Evolutionary conservation across 2,113 vertebrate genomes (phyloP), one percentile per base, ranked within the genome.

Genomic region (Lepus timidus): DNA sequence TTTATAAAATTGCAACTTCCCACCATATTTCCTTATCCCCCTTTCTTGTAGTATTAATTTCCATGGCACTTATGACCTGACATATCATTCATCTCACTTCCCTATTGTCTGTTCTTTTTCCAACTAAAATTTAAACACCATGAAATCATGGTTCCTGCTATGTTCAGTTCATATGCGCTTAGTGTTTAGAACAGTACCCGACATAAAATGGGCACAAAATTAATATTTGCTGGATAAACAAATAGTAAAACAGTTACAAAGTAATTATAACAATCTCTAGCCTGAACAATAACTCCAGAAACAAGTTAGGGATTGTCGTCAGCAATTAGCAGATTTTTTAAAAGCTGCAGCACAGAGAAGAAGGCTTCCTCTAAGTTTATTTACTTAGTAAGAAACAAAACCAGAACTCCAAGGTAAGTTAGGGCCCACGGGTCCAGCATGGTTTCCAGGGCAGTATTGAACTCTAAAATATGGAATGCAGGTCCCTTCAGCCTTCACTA

Each of bases 21-120:
- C 22, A 49, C 25, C 29, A 68, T 36, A 29, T 52, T 39, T 6
- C 22, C 23, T 44, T 82, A 36, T 44, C 3, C 12, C 4, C 9
- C 11, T 70, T 78, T 92, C 25, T 14, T 58, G 22, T 86, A 89
- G 85, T 29, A 93, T 92, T 93, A 16, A 79, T 76, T 70, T 74
- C 25, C 58, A 58, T 44, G 67, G 23, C 10, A 90, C 8, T 67
- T 90, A 36, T 11, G 29, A 61, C 39, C 12, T 79, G 19, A 36
- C 9, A 82, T 19, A 65, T 33, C 36, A 88, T 52, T 52, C 17
- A 29, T 61, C 39, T 85, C 76, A 81, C 19, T 39, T 95, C 14
- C 75, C 79, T 95, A 55, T 75, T 33, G 52, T 3, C 31, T n/a
- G 11, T 64, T 89, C 51, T 22, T 93, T 31, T 49, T 22, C 44